Evolutionary conservation across 2,888 invertebrate genomes (phyloP), one percentile per base, ranked within the genome.

Genomic region (Apamea anceps): DNA sequence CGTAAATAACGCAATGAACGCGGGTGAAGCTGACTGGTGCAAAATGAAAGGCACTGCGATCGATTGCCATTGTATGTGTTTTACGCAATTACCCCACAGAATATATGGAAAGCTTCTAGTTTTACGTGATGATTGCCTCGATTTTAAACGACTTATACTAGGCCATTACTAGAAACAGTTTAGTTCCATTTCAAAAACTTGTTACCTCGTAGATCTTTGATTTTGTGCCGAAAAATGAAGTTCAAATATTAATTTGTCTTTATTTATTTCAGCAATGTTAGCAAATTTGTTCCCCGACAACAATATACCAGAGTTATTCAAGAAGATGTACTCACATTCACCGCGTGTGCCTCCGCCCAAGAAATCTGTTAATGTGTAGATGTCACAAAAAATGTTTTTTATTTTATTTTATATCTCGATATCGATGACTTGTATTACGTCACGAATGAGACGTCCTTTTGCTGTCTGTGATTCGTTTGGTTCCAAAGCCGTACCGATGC

Each of bases 261-360:
- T 54, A 75, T n/a, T 94, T 54, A n/a, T 82, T 95, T 51, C 95
- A 97, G 97, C 94, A 10, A 93, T 94, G 8, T 93, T 99, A 77
- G 97, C 98, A 85, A 98, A 98, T 81, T 95, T 99, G 66, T 99
- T 99, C 93, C 98, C 98, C 0, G 98, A 98, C 88, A 98, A 98
- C 93, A 98, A 98, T 88, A 97, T 99, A 87, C 96, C 97, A 66
- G 97, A 97, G 68, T 96, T 98, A 87, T 98, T 98, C 94, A 97
- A 97, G 89, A 98, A 98, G 92, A 95, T 99, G 63, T 98, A 99
- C 93, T 97, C 98, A 0, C 97, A 97, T 89, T 98, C 98, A 28
- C 97, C 97, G 37, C 91, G 96, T 77, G 96, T 96, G 79, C 93
- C 94, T 70, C 88, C 88, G 7, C 80, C 92, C 6, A 96, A 96